Base-by-base conservation (phyloP, 64 coral and sea anemone genomes). In the Anthopleura sola region DNA sequence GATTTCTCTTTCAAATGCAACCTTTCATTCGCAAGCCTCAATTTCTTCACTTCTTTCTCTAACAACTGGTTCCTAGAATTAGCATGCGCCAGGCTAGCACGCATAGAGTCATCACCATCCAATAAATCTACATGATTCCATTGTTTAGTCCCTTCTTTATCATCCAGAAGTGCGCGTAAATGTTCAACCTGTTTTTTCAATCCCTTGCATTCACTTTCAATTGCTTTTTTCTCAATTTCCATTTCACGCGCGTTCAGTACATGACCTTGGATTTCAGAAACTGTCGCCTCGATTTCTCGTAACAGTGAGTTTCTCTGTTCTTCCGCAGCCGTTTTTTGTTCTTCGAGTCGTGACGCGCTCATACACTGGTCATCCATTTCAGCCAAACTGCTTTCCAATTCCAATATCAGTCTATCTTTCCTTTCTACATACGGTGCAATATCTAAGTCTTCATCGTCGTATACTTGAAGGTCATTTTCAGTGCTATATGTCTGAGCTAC, bases 241-340 rank as follows among this genome's bases (percentile, higher is more conserved):
- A 96, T 48, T 51, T 89, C 90, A 20, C 80, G 82, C 5, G 94
- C 87, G 83, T 92, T 96, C 7, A 92, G 85, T 20, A 96, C 94
- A 84, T 96, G 94, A 49, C 88, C 82, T 23, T 96, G 90, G 66
- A 96, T 92, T 56, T 96, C 94, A 6, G 94, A 69, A 12, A 96
- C 90, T 78, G 94, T 84, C 37, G 83, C 87, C 56, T 96, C 94
- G 39, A 96, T 96, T 37, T 96, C 90, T 84, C 75, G 90, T 54
- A 96, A 83, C 0, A 96, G 54, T 56, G 49, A 69, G 40, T 89
- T 96, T 17, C 90, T 92, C 50, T 96, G 81, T 56, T 85, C 87
- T 78, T 96, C 94, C 19, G 78, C 83, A 21, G 49, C 87, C 3
- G 87, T 85, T 51, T 83, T 92, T 36, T 96, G 80, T 66, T 96